Percentiles rank a stretch among this genome's conserved stretches.
Evolutionary conservation across 30 jellyfish, hydroid and myxozoan species (phyloP).

Genomic region (Cassiopea xamachana): DNA sequence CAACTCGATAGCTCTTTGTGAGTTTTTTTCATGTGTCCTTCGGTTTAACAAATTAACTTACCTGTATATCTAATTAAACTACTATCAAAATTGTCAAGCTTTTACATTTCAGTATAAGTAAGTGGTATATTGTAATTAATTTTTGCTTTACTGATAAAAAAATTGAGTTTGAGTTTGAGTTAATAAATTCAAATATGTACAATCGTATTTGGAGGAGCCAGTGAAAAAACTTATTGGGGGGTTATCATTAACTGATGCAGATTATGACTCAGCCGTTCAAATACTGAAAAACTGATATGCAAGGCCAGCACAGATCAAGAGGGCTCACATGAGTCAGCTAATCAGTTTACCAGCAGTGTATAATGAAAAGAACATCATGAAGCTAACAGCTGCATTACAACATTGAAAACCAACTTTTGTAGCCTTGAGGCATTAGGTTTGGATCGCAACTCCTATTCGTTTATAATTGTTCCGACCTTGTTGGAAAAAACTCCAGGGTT

Average conservation of each 20-base stretch:
- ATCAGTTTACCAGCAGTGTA: conserved; percentile 13
- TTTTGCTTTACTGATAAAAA: not conserved
- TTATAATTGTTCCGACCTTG: conserved; percentile 15
- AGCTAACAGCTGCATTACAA: conserved; percentile 32
- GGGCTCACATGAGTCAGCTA: conserved; percentile 48
- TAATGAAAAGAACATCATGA: conserved; percentile 17
- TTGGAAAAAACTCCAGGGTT: conserved; percentile 31
- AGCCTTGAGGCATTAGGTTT: conserved; percentile 19
- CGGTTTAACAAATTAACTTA: conserved; percentile 8
- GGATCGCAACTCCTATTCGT: conserved; percentile 7
- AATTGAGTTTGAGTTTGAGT: not conserved
- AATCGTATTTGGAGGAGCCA: conserved; percentile 33
- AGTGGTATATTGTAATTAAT: not conserved
- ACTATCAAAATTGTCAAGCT: not conserved
- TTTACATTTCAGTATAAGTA: not conserved
- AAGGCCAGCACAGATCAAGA: conserved; percentile 30
- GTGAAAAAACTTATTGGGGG: conserved; percentile 51
- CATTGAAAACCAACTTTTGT: conserved; percentile 50
- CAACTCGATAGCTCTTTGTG: conserved; percentile 32
- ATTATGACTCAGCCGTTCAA: conserved; percentile 40
- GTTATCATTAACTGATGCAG: conserved; percentile 39
- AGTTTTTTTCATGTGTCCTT: conserved; percentile 29
- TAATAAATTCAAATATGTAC: conserved; percentile 25
- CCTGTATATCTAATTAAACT: not conserved
- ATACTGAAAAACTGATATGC: too few relatives aligned